Percentiles rank a stretch among this genome's conserved stretches.
These are phyloP conservation scores for Psettodes erumei DNA, from an alignment of 2,113 vertebrate genomes.

Conservation along the genomic window DNA sequence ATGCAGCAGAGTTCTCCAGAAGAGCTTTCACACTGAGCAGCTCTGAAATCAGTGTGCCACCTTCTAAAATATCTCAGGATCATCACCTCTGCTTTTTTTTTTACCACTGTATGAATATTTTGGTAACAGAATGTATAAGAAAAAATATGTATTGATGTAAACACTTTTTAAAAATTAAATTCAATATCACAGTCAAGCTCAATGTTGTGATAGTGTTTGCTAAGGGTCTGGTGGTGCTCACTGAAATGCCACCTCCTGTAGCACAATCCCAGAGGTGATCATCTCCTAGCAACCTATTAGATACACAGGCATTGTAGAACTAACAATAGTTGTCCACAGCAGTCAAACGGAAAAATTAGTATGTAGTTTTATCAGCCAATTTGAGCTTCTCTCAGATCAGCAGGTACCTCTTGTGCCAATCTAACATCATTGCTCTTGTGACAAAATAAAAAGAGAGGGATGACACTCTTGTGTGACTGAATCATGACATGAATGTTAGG, in stretches of 20 bases:
- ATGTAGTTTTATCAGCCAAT: no score
- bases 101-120: background rate
- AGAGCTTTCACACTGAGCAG: background rate
- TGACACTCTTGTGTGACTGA: no score
- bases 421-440: no score
- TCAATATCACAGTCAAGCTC: background rate
- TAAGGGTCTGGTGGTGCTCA: background rate
- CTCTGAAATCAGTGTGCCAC: background rate
- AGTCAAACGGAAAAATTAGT: background rate
- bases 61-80: conserved; percentile 5
- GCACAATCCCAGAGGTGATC: background rate
- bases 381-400: no score
- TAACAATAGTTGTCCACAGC: no score
- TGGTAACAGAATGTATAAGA: background rate
- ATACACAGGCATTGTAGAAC: no score
- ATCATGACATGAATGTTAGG: no score
- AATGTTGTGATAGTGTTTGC: background rate
- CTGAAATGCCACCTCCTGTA: background rate
- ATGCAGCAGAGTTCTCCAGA: background rate
- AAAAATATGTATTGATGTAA: background rate
- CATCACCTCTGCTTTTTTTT: background rate
- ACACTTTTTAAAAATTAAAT: conserved; percentile 23
- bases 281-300: no score
- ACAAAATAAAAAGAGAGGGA: no score
- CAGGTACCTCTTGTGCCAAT: no score